These are phyloP conservation scores for Campopleginae sp. DNA, from an alignment of 2,888 invertebrate genomes.

Conservation along the genomic window DNA sequence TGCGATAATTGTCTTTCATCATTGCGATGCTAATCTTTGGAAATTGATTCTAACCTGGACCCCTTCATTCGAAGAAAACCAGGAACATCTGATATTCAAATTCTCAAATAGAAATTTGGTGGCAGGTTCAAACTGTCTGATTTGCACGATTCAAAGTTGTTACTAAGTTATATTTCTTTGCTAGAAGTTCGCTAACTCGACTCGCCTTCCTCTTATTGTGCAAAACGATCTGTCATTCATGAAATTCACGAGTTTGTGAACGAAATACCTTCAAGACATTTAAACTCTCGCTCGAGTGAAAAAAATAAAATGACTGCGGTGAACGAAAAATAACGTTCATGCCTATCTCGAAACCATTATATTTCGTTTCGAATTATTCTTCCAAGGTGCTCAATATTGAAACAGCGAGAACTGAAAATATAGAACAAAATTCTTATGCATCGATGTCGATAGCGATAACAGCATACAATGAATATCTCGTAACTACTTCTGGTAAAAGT, in stretches of 20 bases:
- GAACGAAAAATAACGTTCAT: background rate
- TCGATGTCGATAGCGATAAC: background rate
- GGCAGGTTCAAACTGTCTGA: too few relatives aligned
- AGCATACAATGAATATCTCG: background rate
- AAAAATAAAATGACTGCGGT: background rate
- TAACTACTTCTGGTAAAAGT: background rate
- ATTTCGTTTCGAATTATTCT: background rate
- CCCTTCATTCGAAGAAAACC: too few relatives aligned
- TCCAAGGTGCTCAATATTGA: background rate
- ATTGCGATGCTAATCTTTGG: too few relatives aligned
- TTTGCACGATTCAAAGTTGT: too few relatives aligned
- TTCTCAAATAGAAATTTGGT: too few relatives aligned
- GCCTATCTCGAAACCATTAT: background rate
- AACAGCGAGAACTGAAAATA: background rate
- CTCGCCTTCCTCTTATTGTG: slow-evolving; percentile 7
- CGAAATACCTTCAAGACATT: background rate
- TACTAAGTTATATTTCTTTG: background rate
- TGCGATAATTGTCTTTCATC: too few relatives aligned
- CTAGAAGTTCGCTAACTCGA: background rate
- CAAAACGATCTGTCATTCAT: slow-evolving; percentile 10
- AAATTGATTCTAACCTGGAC: too few relatives aligned
- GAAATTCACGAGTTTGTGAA: background rate
- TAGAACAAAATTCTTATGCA: background rate
- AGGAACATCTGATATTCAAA: too few relatives aligned
- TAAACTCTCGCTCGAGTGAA: background rate